Conservation (phyloP, 2,113 vertebrate genomes). For the Ammodytes dubius region DNA sequence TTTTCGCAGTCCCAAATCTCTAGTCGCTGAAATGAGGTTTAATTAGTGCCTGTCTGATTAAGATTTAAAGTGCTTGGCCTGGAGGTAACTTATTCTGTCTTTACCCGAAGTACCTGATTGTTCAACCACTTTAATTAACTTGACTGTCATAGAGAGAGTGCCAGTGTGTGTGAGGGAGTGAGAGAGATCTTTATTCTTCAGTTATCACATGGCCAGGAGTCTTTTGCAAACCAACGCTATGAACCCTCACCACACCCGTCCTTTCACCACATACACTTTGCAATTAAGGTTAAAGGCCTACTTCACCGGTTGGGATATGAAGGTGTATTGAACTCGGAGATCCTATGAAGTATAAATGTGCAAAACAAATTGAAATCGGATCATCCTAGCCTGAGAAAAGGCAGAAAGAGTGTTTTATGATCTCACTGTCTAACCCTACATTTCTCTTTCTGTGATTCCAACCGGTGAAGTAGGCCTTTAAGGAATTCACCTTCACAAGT, state of each 20-base stretch:
- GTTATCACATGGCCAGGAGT: conserved; percentile 62
- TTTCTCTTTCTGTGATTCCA: too few species aligned
- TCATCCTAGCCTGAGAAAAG: too few species aligned
- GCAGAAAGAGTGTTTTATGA: too few species aligned
- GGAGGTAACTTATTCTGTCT: conserved; percentile 67
- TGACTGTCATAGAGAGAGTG: conserved; percentile 61
- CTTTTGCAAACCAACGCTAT: conserved; percentile 60
- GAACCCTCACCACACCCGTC: conserved; percentile 34
- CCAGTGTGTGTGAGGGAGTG: not conserved
- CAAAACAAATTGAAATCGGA: too few species aligned
- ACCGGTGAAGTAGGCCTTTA: too few species aligned
- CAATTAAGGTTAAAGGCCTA: conserved; percentile 74
- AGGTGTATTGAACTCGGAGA: too few species aligned
- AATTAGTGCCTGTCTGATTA: conserved; percentile 78
- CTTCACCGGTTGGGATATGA: too few species aligned
- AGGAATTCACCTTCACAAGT: conserved; percentile 65
- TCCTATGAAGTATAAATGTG: too few species aligned
- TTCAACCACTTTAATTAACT: conserved; percentile 79
- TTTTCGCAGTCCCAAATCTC: conserved; percentile 18
- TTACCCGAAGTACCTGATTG: conserved; percentile 69
- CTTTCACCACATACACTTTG: conserved; percentile 59
- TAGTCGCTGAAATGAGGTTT: conserved; percentile 65
- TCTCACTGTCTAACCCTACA: too few species aligned
- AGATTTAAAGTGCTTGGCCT: conserved; percentile 70
- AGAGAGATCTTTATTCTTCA: conserved; percentile 27